A percentile compares a stretch with the other conserved stretches of the same genome.
Evolutionary conservation across 2,797 vertebrate genomes (phyloP).

Genomic region (Babyrousa celebensis): DNA sequence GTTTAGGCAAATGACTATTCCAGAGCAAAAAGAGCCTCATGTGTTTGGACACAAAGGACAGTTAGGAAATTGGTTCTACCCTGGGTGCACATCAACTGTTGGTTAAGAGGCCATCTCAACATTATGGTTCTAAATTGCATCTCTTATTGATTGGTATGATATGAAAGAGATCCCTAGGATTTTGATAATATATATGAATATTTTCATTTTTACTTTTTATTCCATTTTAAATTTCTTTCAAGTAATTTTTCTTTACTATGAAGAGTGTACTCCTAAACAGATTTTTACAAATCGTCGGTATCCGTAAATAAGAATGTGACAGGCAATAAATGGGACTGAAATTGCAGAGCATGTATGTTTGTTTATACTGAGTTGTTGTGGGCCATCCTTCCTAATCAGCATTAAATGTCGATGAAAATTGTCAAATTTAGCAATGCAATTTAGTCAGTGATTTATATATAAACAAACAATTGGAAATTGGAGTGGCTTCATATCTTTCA

Average conservation of each 20-base stretch:
- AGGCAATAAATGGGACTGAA: neutral
- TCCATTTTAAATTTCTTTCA: slow-evolving; percentile 54
- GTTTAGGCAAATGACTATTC: neutral
- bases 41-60: neutral
- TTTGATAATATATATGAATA: slow-evolving; percentile 44
- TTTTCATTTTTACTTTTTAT: slow-evolving; percentile 65
- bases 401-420: slow-evolving; percentile 54
- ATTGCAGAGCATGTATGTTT: neutral
- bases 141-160: slow-evolving; percentile 8
- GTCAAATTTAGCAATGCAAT: slow-evolving; percentile 52
- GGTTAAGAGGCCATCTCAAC: neutral
- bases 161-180: slow-evolving; percentile 43
- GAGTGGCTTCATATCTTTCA: neutral
- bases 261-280: neutral
- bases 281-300: slow-evolving; percentile 30
- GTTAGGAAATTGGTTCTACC: neutral
- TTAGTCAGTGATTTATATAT: slow-evolving; percentile 40
- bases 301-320: neutral
- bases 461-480: slow-evolving; percentile 24
- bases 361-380: neutral
- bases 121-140: neutral
- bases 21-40: neutral
- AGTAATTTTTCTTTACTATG: slow-evolving; percentile 56
- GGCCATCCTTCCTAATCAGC: slow-evolving; percentile 31
- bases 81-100: neutral